Conservation (phyloP, 2,797 vertebrate species). For the Cryptoprocta ferox region DNA sequence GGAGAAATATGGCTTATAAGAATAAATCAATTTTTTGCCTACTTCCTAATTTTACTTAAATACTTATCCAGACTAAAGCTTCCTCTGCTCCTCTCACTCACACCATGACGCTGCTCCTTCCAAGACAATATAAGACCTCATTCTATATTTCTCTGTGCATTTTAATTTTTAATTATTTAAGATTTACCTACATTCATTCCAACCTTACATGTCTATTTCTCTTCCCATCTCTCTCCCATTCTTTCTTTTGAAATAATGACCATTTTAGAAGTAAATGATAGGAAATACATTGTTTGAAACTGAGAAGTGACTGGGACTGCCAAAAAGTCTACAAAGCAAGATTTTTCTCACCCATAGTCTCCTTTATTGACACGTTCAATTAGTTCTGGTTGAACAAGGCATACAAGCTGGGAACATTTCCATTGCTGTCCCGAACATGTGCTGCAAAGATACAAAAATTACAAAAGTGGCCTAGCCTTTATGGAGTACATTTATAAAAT, state of each 20-base stretch:
- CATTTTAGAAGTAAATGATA: neutral
- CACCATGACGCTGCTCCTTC: neutral
- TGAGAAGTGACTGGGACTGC: neutral
- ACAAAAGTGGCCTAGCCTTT: neutral
- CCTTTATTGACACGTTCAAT: slow-evolving; percentile 85
- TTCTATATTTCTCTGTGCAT: neutral
- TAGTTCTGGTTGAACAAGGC: slow-evolving; percentile 85
- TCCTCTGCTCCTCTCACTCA: neutral
- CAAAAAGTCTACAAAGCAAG: slow-evolving; percentile 49
- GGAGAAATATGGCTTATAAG: neutral
- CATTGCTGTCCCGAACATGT: slow-evolving; percentile 84
- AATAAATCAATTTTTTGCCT: neutral
- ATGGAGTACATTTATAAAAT: slow-evolving; percentile 26
- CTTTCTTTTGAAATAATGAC: neutral
- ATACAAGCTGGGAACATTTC: slow-evolving; percentile 83
- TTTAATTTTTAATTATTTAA: slow-evolving; percentile 26
- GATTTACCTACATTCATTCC: neutral
- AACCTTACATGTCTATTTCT: neutral
- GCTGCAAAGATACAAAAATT: slow-evolving; percentile 80
- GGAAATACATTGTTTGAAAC: neutral
- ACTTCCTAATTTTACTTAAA: neutral
- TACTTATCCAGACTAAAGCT: neutral
- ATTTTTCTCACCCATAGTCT: slow-evolving; percentile 85
- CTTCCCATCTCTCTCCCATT: neutral
- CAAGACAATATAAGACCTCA: neutral